Percentiles rank a stretch among this genome's conserved stretches.
phyloP scores from a whole-genome alignment of 2,113 vertebrate species.

The Burhinus oedicnemus region DNA sequence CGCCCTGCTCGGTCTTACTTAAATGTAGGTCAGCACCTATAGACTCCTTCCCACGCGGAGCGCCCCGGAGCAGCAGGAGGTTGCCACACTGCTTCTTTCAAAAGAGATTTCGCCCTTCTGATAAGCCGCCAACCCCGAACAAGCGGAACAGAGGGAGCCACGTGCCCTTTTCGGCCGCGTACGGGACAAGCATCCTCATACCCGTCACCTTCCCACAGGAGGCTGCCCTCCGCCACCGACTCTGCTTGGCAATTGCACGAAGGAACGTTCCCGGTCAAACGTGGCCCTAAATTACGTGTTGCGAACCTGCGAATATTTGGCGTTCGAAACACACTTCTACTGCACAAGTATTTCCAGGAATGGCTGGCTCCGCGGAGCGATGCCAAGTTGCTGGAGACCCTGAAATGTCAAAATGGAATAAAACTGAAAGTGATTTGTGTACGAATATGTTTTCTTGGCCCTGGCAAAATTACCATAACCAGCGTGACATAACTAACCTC shows the following conservation, averaged over 20 bases:
- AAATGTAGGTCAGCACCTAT: conserved; percentile 59
- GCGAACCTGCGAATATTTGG: not conserved
- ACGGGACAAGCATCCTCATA: not conserved
- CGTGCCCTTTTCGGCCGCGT: not conserved
- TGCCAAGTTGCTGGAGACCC: conserved; percentile 35
- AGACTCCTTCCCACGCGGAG: not conserved
- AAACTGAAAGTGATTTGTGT: conserved; percentile 39
- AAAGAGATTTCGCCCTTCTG: not conserved
- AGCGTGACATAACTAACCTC: not conserved
- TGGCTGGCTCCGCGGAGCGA: not conserved
- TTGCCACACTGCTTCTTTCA: conserved; percentile 4
- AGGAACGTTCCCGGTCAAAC: not conserved
- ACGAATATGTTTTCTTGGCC: not conserved
- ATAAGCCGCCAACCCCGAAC: not conserved
- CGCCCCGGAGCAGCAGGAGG: not conserved
- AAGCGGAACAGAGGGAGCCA: not conserved
- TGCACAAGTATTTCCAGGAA: not conserved
- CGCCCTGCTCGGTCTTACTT: not conserved
- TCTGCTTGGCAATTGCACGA: not conserved
- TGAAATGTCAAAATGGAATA: conserved; percentile 28
- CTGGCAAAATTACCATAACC: not conserved
- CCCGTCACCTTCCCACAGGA: not conserved
- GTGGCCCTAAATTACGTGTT: not conserved
- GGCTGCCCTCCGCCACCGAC: not conserved
- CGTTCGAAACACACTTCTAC: not conserved